Evolutionary conservation across 2,888 invertebrate species (phyloP).

Genomic region (Odontocerum albicorne): DNA sequence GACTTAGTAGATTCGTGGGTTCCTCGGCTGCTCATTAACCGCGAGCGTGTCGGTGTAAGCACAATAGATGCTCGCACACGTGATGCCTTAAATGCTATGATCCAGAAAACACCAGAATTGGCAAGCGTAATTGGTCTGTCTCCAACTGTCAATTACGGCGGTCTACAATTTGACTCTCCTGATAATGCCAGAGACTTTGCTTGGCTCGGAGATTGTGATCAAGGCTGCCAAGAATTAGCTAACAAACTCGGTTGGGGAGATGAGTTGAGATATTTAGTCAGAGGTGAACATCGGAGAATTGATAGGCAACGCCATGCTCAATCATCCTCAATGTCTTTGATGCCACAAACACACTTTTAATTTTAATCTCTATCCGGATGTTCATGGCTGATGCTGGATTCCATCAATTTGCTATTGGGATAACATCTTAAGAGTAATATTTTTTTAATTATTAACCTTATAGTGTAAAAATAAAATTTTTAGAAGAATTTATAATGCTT

Average conservation of each 20-base stretch:
- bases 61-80: slow-evolving; percentile 28
- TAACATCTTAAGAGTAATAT: too few relatives aligned
- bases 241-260: slow-evolving; percentile 79
- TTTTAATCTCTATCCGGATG: neutral
- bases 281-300: slow-evolving; percentile 58
- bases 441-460: too few relatives aligned
- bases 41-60: slow-evolving; percentile 67
- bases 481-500: too few relatives aligned
- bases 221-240: slow-evolving; percentile 72
- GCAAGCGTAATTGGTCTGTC: slow-evolving; percentile 44
- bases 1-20: slow-evolving; percentile 72
- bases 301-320: slow-evolving; percentile 43
- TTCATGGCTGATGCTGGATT: slow-evolving; percentile 7
- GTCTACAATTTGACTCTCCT: slow-evolving; percentile 45
- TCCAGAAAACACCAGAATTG: slow-evolving; percentile 2
- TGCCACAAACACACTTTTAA: slow-evolving; percentile 12
- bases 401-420: too few relatives aligned
- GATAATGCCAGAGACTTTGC: slow-evolving; percentile 66
- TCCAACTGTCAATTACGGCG: slow-evolving; percentile 52
- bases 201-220: slow-evolving; percentile 81
- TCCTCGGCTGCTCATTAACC: slow-evolving; percentile 85
- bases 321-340: slow-evolving; percentile 37
- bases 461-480: too few relatives aligned
- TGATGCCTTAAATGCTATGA: slow-evolving; percentile 1
- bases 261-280: slow-evolving; percentile 61